Evolutionary conservation across 2,888 invertebrate genomes (phyloP).

Genomic region (Exephanes ischioxanthus): DNA sequence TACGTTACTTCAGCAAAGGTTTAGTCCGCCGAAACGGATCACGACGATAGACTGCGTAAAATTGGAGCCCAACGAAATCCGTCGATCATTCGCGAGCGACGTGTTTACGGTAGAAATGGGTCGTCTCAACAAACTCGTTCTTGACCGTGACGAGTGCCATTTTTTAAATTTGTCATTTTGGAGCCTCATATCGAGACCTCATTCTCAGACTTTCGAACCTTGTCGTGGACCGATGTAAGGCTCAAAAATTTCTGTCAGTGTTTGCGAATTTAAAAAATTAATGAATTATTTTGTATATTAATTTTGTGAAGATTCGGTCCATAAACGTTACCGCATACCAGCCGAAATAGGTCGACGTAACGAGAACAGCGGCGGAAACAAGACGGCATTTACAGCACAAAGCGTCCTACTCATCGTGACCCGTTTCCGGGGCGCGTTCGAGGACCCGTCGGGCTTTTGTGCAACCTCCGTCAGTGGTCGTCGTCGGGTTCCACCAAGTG

Average conservation of each 20-base stretch:
- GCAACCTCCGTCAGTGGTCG: constrained; percentile 30
- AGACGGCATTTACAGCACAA: constrained; percentile 59
- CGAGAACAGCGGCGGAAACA: constrained; percentile 51
- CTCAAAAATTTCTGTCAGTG: too few relatives aligned
- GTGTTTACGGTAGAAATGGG: too few relatives aligned
- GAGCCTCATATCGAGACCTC: too few relatives aligned
- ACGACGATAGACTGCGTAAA: not conserved
- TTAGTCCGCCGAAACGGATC: not conserved
- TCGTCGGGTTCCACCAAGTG: constrained; percentile 19
- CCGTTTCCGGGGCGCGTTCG: constrained; percentile 54
- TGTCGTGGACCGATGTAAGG: too few relatives aligned
- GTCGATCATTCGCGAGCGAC: constrained; percentile 19
- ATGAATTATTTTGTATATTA: too few relatives aligned
- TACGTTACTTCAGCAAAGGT: not conserved
- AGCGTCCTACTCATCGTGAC: constrained; percentile 71
- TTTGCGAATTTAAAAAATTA: too few relatives aligned
- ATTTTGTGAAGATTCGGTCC: not conserved
- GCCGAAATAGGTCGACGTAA: not conserved
- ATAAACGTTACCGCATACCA: not conserved
- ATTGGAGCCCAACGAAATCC: constrained; percentile 26
- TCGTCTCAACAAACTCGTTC: too few relatives aligned
- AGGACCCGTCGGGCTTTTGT: constrained; percentile 62
- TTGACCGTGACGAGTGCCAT: too few relatives aligned
- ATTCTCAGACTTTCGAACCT: too few relatives aligned
- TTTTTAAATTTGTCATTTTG: too few relatives aligned